A percentile compares a stretch with the other conserved stretches of the same genome.
These are phyloP conservation scores for Phoebastria nigripes DNA, from an alignment of 2,797 vertebrate genomes.

Conservation along the genomic window DNA sequence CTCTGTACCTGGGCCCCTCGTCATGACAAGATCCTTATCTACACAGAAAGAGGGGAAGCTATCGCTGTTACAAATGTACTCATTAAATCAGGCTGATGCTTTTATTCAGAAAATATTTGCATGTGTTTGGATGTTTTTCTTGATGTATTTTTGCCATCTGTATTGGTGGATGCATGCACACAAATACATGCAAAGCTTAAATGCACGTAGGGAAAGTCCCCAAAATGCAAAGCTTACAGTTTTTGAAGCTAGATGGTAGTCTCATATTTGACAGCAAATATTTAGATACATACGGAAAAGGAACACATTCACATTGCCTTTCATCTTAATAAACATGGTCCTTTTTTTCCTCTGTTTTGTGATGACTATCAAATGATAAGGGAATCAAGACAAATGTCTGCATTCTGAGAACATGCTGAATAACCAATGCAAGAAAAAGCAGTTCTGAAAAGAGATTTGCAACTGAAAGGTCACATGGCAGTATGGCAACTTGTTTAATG, in stretches of 20 bases:
- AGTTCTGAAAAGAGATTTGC: neutral
- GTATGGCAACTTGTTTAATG: neutral
- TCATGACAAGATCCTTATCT: neutral
- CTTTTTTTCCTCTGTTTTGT: neutral
- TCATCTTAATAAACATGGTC: neutral
- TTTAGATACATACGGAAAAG: neutral
- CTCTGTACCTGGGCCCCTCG: neutral
- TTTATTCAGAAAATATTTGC: neutral
- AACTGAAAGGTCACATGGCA: neutral
- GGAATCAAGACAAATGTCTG: neutral
- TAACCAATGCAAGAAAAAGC: neutral
- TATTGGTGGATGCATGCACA: neutral
- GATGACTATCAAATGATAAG: neutral
- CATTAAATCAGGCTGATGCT: neutral
- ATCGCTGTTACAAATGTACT: neutral
- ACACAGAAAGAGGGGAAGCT: neutral
- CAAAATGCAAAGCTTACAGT: neutral
- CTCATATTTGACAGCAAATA: neutral
- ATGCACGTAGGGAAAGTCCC: neutral
- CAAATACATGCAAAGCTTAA: neutral
- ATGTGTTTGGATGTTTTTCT: neutral
- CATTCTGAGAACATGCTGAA: neutral
- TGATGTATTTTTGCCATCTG: neutral
- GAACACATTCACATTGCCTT: neutral
- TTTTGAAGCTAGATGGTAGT: neutral